Base-by-base conservation (phyloP, 2,888 invertebrate species). In the Mesochorus sp. region DNA sequence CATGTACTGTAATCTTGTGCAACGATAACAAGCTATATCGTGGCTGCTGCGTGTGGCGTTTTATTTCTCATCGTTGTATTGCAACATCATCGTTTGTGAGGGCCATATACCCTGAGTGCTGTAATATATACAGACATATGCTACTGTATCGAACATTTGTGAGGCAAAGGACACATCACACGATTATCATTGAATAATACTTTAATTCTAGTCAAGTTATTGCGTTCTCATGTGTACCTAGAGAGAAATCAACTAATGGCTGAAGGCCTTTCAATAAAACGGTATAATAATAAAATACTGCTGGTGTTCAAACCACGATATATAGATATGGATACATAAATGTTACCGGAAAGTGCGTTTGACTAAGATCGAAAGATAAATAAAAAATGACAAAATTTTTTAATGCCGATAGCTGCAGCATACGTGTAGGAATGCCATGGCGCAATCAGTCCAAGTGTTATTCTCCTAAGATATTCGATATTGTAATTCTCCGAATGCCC, bases 181-280 rank as follows among this genome's bases (percentile, higher is more conserved):
- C n/a, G n/a, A n/a, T n/a, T n/a, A 73, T 57, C 57, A 49, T 78
- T 73, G 77, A 73, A 68, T 78, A 57, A 70, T 66, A 71, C 42
- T 71, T 34, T 74, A 21, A 62, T 55, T 62, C 55, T n/a, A 61
- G 55, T 55, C 55, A 17, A 70, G 64, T 37, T 34, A 49, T 59
- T 59, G 37, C 26, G 19, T 39, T 70, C 72, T 72, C 49, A 47
- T 49, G 67, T 39, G 53, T 34, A 47, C n/a, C 3, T 14, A 24
- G 37, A 62, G 77, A 57, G 68, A 68, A 78, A 68, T 42, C 47
- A 55, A 31, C 67, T 61, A 61, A 57, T 76, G 76, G 66, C 55
- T 26, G 66, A 49, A 28, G 53, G 44, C 14, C 53, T 55, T 28
- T 31, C 21, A 42, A 31, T 37, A 47, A 51, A 51, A 51, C 53